Evolutionary conservation across 2,113 vertebrate species (phyloP).

Genomic region (Microcebus tavaratra): DNA sequence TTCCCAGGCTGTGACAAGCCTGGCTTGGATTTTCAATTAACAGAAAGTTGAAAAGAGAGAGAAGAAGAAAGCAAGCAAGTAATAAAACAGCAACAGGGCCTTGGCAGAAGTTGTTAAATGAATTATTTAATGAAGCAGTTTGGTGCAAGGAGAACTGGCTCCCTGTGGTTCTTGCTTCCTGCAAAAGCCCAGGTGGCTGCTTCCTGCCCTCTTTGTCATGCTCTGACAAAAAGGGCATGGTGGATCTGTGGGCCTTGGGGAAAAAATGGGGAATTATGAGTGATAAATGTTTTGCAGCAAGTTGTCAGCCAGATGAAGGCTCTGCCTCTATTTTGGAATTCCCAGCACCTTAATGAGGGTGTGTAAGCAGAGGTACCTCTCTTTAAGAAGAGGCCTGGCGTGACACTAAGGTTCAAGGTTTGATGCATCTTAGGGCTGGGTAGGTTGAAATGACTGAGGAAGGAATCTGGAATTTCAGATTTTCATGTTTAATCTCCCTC

Average conservation of each 20-base stretch:
- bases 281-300: background rate
- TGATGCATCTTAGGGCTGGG: background rate
- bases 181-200: background rate
- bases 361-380: background rate
- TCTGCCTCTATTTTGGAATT: background rate
- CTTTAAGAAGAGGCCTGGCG: background rate
- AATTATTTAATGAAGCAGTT: slow-evolving; percentile 65
- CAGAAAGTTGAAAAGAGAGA: slow-evolving; percentile 65
- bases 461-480: background rate
- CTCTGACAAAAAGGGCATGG: background rate
- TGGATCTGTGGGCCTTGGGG: background rate
- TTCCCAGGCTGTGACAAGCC: slow-evolving; percentile 36
- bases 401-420: background rate
- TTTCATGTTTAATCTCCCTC: slow-evolving; percentile 26
- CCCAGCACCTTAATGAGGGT: background rate
- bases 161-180: slow-evolving; percentile 17
- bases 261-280: background rate
- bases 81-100: slow-evolving; percentile 64
- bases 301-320: background rate
- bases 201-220: background rate
- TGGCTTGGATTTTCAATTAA: slow-evolving; percentile 72
- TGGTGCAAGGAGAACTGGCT: background rate
- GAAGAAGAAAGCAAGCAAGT: slow-evolving; percentile 63
- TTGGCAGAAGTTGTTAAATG: slow-evolving; percentile 63
- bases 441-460: background rate